Percentiles rank a stretch among this genome's conserved stretches.
phyloP scores from a whole-genome alignment of 2,113 vertebrate species.

The Euleptes europaea region DNA sequence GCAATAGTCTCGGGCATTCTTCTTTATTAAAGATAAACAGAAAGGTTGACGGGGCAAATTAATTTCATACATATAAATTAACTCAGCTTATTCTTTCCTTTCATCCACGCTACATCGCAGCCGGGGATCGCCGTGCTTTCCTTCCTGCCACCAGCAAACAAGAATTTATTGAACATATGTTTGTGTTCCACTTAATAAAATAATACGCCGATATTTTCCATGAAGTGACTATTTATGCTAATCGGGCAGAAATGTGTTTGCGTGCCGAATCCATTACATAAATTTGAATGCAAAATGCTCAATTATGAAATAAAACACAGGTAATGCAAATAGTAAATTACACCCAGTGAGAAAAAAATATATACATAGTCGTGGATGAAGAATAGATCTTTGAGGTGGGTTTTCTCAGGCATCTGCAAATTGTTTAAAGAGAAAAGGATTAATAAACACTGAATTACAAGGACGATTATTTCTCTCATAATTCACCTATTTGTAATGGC shows the following conservation, averaged over 20 bases:
- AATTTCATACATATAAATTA: slow-evolving; percentile 16
- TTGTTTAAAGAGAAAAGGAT: slow-evolving; percentile 81
- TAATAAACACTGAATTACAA: slow-evolving; percentile 80
- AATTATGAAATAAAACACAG: slow-evolving; percentile 85
- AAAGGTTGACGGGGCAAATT: slow-evolving; percentile 51
- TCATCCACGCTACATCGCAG: slow-evolving; percentile 7
- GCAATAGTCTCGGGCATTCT: slow-evolving; percentile 38
- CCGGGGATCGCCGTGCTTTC: slow-evolving; percentile 34
- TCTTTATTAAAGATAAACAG: slow-evolving; percentile 65
- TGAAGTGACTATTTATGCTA: slow-evolving; percentile 86
- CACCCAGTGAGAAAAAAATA: slow-evolving; percentile 51
- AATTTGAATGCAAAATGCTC: slow-evolving; percentile 86
- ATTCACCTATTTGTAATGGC: slow-evolving; percentile 76
- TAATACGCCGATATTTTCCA: slow-evolving; percentile 81
- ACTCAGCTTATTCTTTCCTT: slow-evolving; percentile 20
- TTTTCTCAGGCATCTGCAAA: slow-evolving; percentile 74
- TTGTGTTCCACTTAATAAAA: slow-evolving; percentile 81
- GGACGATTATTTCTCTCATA: slow-evolving; percentile 76
- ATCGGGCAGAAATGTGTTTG: slow-evolving; percentile 83
- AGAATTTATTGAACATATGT: slow-evolving; percentile 81
- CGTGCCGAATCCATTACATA: slow-evolving; percentile 81
- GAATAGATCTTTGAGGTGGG: slow-evolving; percentile 77
- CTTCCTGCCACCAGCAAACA: slow-evolving; percentile 61
- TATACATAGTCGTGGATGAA: slow-evolving; percentile 76
- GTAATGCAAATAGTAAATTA: slow-evolving; percentile 84